phyloP scores from a whole-genome alignment of 2,113 vertebrate species.

The Otus sunia region DNA sequence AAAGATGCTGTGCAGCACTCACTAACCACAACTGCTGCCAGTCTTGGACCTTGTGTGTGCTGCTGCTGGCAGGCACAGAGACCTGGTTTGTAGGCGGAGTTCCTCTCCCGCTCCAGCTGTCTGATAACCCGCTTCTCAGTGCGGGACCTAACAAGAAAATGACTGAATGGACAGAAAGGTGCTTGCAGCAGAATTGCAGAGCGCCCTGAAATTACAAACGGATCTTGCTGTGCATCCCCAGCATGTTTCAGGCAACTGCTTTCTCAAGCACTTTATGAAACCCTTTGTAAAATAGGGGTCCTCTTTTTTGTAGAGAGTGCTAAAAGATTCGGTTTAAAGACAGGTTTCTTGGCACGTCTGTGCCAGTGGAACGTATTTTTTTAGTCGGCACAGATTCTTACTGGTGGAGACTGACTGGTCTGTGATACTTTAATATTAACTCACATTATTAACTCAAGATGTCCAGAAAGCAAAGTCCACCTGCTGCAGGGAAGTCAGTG shows the following conservation, averaged over 20 bases:
- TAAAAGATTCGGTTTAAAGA: neutral
- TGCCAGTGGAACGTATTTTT: neutral
- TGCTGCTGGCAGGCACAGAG: neutral
- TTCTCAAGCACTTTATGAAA: neutral
- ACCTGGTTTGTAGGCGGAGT: neutral
- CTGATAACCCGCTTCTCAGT: neutral
- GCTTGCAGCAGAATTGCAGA: neutral
- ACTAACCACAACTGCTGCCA: neutral
- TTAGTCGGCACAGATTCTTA: neutral
- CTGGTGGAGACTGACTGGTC: neutral
- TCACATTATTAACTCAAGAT: neutral
- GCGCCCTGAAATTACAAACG: neutral
- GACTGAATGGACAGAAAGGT: neutral
- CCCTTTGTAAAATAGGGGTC: neutral
- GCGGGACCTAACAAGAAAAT: no score
- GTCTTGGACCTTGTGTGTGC: neutral
- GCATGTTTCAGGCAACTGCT: neutral
- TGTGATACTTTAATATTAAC: neutral
- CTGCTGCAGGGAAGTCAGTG: neutral
- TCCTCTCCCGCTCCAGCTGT: neutral
- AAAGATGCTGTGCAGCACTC: neutral
- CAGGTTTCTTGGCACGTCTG: neutral
- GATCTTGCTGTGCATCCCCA: neutral
- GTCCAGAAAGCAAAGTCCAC: neutral
- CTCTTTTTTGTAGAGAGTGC: neutral